Evolutionary conservation across 1,140 invertebrate species (phyloP).

Genomic region (Drosophila azteca): DNA sequence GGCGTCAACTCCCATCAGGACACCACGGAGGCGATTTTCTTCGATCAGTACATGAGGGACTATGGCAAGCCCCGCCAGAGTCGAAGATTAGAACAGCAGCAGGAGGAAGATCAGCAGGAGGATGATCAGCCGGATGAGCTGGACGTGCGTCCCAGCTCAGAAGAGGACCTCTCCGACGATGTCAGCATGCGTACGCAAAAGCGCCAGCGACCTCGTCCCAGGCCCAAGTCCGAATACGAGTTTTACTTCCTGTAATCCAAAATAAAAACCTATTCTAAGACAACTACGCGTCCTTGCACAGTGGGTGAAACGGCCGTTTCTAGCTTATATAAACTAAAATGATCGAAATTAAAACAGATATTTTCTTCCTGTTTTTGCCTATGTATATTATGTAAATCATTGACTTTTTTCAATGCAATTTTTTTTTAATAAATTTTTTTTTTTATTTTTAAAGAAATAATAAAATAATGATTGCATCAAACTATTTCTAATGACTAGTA

Average conservation of each 20-base stretch:
- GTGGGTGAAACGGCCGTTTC: no score
- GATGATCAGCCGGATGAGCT: conserved; percentile 67
- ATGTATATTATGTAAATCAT: no score
- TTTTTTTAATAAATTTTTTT: no score
- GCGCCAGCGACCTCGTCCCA: conserved; percentile 32
- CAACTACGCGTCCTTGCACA: not conserved
- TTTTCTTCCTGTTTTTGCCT: no score
- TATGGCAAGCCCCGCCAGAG: conserved; percentile 53
- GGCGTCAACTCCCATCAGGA: conserved; percentile 71
- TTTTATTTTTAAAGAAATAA: no score
- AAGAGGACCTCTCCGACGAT: conserved; percentile 37
- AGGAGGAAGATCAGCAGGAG: conserved; percentile 26
- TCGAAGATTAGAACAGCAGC: conserved; percentile 27
- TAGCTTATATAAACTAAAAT: no score
- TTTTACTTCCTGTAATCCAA: conserved; percentile 72
- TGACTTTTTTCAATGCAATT: no score
- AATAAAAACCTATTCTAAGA: conserved; percentile 71
- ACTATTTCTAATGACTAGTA: no score
- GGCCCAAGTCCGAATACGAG: conserved; percentile 57
- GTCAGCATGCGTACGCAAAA: conserved; percentile 2
- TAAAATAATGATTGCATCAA: no score
- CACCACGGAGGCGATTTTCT: conserved; percentile 71
- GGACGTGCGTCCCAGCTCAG: conserved; percentile 40
- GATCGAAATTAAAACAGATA: no score
- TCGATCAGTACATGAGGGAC: conserved; percentile 64